Base-by-base conservation (phyloP, 2,113 vertebrate species). In the Odocoileus hemionus region DNA sequence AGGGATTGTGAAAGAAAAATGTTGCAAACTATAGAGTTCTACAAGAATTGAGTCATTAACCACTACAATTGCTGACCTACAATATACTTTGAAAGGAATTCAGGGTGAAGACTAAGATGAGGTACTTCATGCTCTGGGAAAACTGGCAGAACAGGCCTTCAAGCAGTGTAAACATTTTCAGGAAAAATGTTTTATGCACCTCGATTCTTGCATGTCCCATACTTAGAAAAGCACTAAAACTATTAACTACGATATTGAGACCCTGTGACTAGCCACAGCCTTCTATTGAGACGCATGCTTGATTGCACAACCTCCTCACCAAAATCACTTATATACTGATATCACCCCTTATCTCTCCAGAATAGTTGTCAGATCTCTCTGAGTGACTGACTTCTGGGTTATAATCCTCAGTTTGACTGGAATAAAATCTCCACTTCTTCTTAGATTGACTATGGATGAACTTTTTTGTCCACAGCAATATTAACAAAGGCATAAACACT, bases 401-500 rank as follows among this genome's bases (percentile, higher is more conserved):
- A 23, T 54, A 82, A 82, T 23, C 6, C 33, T 54, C 78, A 80
- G 3, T 82, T 54, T 54, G 50, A 21, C 30, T 7, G 12, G 79
- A 82, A 52, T 54, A 54, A 23, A 82, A 52, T n/a, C n/a, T 54
- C 6, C 3, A 25, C 21, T 80, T 52, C 50, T 82, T 82, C 19
- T 52, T 54, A 54, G 30, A 36, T 36, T 8, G 33, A 54, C 79
- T 54, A 54, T 8, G 0, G 47, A 54, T 54, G 33, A 82, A n/a
- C 11, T 54, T 19, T 82, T 82, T 82, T 33, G 50, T n/a, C 50
- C 79, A 82, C 19, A n/a, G 12, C 33, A 91, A n/a, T 86, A 95
- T 97, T 39, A 94, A 83, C 87, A 94, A 91, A 98, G 97, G 60
- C 79, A 97, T 95, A 98, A 98, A 97, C 87, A 95, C 7, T 57